phyloP scores from a whole-genome alignment of 1,140 invertebrate species.

The Yoshiicerus persimilis region DNA sequence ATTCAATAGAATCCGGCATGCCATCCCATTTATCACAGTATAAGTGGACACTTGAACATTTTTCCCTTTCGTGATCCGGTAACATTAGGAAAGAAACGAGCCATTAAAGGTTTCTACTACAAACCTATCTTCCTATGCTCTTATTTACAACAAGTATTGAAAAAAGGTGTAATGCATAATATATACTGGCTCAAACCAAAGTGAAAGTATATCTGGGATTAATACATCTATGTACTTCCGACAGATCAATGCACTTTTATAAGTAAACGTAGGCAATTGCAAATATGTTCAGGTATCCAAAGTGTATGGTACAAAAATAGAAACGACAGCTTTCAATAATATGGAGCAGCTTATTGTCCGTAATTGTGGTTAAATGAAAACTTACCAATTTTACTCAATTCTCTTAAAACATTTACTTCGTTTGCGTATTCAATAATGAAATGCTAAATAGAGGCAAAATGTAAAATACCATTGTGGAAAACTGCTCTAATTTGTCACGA shows the following conservation, averaged over 20 bases:
- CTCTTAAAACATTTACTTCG: too few relatives aligned
- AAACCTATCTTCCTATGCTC: not conserved
- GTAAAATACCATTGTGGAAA: too few relatives aligned
- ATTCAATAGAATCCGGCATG: constrained; percentile 40
- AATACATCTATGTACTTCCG: not conserved
- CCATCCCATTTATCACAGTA: constrained; percentile 32
- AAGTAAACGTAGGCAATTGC: too few relatives aligned
- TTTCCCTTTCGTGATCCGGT: constrained; percentile 29
- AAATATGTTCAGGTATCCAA: too few relatives aligned
- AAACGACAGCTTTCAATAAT: too few relatives aligned
- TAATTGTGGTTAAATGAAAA: too few relatives aligned
- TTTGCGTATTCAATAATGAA: too few relatives aligned
- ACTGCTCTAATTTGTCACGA: too few relatives aligned
- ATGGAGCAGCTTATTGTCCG: too few relatives aligned
- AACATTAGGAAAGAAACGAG: constrained; percentile 16
- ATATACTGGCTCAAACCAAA: not conserved
- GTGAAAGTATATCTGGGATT: not conserved
- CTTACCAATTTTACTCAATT: too few relatives aligned
- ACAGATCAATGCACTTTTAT: not conserved
- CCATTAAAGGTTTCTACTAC: not conserved
- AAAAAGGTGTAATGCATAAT: not conserved
- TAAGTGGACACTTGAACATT: constrained; percentile 27
- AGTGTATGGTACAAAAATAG: too few relatives aligned
- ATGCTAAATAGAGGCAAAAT: too few relatives aligned
- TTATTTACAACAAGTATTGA: not conserved